Base-by-base conservation (phyloP, 2,797 vertebrate genomes). In the Chromis chromis region DNA sequence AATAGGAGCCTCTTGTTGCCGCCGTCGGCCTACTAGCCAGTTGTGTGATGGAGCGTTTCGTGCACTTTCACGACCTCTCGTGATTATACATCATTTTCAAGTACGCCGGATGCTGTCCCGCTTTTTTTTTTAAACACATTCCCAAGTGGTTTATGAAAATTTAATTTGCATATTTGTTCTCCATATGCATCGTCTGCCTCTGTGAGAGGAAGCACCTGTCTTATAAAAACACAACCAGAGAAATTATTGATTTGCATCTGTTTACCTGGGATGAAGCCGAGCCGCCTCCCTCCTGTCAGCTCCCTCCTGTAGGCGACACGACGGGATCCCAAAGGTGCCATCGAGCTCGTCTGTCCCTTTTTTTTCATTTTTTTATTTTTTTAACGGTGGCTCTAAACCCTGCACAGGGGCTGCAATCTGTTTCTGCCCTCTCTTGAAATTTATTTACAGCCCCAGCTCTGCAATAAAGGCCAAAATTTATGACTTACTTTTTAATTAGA, bases 401-500 rank as follows among this genome's bases (percentile, higher is more conserved):
- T 1, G 59, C 78, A 89, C 85, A 70, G 84, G 80, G 78, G 66
- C 82, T 63, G 70, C 89, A 88, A 80, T 89, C 88, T 86, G 88
- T 87, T 95, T 92, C 93, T 90, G 84, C 86, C 92, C 88, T 92
- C 81, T 1, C 84, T 89, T 83, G 88, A 86, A 78, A 92, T 95
- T 96, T 97, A 97, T 97, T 98, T 96, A 96, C 94, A 89, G 78
- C 86, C 81, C 58, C 86, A 70, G 92, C 77, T 67, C 75, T 71
- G 94, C 65, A 90, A 94, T 96, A 95, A 96, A 94, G 90, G 82
- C 77, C 70, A 80, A 67, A 94, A 96, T 96, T 96, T 96, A 96
- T 95, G 90, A 88, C 94, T 81, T 93, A 92, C 82, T 93, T 96
- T 97, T 97, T 96, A 97, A 96, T 97, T 97, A 96, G 96, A 95